Evolutionary conservation across 2,888 invertebrate genomes (phyloP).

Genomic region (Plagiodera versicolora): DNA sequence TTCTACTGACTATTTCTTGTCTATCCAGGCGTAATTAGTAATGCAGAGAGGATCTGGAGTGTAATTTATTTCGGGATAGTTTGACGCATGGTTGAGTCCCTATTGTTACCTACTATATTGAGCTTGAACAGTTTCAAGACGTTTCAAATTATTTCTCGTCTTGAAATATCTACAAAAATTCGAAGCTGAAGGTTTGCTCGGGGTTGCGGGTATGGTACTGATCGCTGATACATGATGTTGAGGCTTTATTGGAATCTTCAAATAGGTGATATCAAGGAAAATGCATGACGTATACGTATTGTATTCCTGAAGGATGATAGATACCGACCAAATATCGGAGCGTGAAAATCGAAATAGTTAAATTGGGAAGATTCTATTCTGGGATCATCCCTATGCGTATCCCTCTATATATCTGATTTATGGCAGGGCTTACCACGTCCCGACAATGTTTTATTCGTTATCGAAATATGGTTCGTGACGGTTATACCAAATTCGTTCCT

Average conservation of each 20-base stretch:
- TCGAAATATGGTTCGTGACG: conserved; percentile 55
- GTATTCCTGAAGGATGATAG: conserved; percentile 36
- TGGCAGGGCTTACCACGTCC: conserved; percentile 53
- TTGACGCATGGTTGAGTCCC: conserved; percentile 14
- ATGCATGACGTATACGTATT: not conserved
- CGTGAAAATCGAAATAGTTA: conserved; percentile 51
- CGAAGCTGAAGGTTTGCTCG: too few species aligned
- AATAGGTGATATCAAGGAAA: too few species aligned
- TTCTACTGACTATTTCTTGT: not conserved
- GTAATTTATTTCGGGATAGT: conserved; percentile 19
- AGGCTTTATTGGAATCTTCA: too few species aligned
- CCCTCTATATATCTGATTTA: conserved; percentile 54
- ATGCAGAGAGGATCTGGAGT: conserved; percentile 13
- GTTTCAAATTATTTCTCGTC: not conserved
- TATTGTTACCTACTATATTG: not conserved
- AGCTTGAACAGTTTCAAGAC: not conserved
- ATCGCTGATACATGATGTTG: too few species aligned
- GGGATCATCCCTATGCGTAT: conserved; percentile 53
- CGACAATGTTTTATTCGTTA: conserved; percentile 56
- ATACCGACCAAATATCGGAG: conserved; percentile 23
- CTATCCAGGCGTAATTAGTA: not conserved
- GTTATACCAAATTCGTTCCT: conserved; percentile 53
- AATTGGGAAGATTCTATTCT: conserved; percentile 49
- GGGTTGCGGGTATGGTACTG: too few species aligned
- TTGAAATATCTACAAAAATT: too few species aligned